phyloP scores from a whole-genome alignment of 2,888 invertebrate species.

The Petrophora chlorosata region DNA sequence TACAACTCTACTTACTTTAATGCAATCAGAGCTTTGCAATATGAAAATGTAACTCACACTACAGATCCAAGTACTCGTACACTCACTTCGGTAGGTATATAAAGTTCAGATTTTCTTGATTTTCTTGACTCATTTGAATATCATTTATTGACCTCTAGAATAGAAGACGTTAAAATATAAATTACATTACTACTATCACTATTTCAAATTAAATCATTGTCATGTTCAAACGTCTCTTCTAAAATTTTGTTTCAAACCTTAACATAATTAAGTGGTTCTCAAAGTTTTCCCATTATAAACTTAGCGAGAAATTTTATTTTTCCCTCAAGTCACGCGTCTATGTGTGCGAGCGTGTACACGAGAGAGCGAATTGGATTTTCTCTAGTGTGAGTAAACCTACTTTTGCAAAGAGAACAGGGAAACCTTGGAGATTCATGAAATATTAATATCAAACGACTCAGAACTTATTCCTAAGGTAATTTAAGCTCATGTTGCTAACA shows the following conservation, averaged over 20 bases:
- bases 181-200: conserved; percentile 27
- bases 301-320: conserved; percentile 84
- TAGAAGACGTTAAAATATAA: background rate
- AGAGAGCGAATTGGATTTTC: conserved; percentile 81
- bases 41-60: conserved; percentile 16
- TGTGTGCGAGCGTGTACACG: conserved; percentile 78
- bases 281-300: conserved; percentile 85
- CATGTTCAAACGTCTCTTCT: conserved; percentile 80
- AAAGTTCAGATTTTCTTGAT: too few species aligned
- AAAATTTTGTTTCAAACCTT: conserved; percentile 84
- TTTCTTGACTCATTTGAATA: too few species aligned
- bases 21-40: conserved; percentile 51
- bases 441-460: conserved; percentile 73
- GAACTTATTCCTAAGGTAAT: conserved; percentile 66
- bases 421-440: conserved; percentile 79
- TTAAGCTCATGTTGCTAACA: conserved; percentile 56
- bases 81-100: background rate
- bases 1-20: conserved; percentile 57
- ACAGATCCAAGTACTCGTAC: background rate
- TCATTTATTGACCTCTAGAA: too few species aligned
- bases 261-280: conserved; percentile 85
- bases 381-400: conserved; percentile 81
- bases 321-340: conserved; percentile 79
- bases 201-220: conserved; percentile 74
- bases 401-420: conserved; percentile 79